Evolutionary conservation across 2,113 vertebrate genomes (phyloP), one percentile per base, ranked within the genome.

Genomic region (Copsychus sechellarum): DNA sequence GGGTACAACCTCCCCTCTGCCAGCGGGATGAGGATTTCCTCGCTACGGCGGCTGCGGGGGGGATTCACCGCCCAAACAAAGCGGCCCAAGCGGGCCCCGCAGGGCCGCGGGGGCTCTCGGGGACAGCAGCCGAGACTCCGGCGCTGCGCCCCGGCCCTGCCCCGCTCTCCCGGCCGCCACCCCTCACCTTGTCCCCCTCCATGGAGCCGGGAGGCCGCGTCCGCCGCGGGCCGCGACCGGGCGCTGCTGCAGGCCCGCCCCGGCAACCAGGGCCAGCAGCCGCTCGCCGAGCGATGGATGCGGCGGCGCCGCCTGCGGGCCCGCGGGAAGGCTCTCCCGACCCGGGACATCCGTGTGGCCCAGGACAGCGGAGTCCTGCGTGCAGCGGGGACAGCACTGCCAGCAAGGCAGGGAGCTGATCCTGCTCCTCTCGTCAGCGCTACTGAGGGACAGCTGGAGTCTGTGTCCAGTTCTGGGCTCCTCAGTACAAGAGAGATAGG

Each of bases 141-240:
- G n/a, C 15, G 34, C 70, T 2, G 45, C 2, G 2, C 3, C 14
- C 54, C 3, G 19, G 14, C 34, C 13, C 25, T 7, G 8, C 29
- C 24, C 50, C n/a, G 57, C 48, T 34, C 20, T 6, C 70, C 69
- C 60, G 42, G 70, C 29, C 48, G 61, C 62, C 2, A 33, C 64
- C 47, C 53, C 97, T 95, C 95, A 97, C 97, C 97, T 97, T 96
- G 69, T 95, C 77, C 14, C 87, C 65, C 47, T 97, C 96, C 97
- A 97, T 97, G 20, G 18, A 11, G 19, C 26, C 23, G 14, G 48
- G 10, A 42, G 18, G 33, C 53, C 50, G 12, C n/a, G 38, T 48
- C 19, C 29, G 14, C 38, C 38, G 31, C 19, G 21, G 54, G 83
- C 62, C 50, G 67, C n/a, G 61, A 56, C 12, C 28, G 25, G 9